A percentile compares a stretch with the other conserved stretches of the same genome.
These are phyloP conservation scores for Alosa sapidissima DNA, from an alignment of 2,797 vertebrate genomes.

Conservation along the genomic window DNA sequence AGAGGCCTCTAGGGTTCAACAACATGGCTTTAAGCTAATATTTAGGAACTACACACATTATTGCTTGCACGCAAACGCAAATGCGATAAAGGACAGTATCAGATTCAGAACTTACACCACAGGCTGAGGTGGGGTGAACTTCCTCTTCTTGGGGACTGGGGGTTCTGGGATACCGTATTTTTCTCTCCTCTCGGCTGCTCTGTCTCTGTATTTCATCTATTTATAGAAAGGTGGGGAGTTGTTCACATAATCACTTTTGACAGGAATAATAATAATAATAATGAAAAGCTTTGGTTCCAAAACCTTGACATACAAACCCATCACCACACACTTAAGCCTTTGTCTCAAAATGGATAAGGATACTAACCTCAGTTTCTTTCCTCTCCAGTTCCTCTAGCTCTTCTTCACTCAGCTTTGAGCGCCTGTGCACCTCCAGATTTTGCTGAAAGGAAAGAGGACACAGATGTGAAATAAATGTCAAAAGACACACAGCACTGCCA, in stretches of 20 bases:
- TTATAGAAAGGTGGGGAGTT: background rate
- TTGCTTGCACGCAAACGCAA: no score
- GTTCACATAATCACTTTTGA: background rate
- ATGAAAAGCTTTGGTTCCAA: background rate
- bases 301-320: background rate
- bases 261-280: background rate
- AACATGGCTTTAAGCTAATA: background rate
- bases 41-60: background rate
- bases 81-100: no score
- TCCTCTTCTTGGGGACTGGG: slow-evolving; percentile 94
- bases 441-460: slow-evolving; percentile 73
- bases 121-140: slow-evolving; percentile 85
- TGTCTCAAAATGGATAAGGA: background rate
- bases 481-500: background rate
- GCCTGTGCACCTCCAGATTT: slow-evolving; percentile 92
- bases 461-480: background rate
- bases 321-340: no score
- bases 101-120: slow-evolving; percentile 77
- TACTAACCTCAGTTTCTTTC: slow-evolving; percentile 90
- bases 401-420: slow-evolving; percentile 87
- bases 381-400: slow-evolving; percentile 94
- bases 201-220: slow-evolving; percentile 95
- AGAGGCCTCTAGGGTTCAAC: background rate
- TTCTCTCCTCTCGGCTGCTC: slow-evolving; percentile 94
- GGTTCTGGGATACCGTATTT: slow-evolving; percentile 98